These are phyloP conservation scores for Amphimallon solstitiale DNA, from an alignment of 2,888 invertebrate species.

Conservation along the genomic window DNA sequence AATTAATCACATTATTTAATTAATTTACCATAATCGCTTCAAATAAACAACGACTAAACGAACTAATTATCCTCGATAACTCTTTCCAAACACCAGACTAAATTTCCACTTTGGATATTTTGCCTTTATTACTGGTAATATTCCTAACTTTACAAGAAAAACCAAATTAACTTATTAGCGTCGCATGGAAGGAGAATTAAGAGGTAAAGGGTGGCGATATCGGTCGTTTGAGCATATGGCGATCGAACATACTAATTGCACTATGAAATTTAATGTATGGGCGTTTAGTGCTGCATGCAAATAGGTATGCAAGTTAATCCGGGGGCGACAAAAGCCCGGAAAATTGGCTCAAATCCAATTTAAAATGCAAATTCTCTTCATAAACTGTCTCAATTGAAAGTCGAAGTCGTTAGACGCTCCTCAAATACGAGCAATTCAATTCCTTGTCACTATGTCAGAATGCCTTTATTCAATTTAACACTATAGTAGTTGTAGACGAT, in stretches of 20 bases:
- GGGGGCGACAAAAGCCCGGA: conserved; percentile 58
- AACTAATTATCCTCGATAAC: no score
- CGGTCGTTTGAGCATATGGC: conserved; percentile 28
- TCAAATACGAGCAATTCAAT: conserved; percentile 29
- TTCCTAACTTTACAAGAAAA: conserved; percentile 5
- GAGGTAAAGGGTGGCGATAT: not conserved
- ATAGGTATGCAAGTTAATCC: conserved; percentile 46
- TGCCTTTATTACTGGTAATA: not conserved
- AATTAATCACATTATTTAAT: no score
- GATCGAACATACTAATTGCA: conserved; percentile 43
- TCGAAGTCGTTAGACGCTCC: conserved; percentile 46
- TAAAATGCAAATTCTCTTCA: conserved; percentile 58
- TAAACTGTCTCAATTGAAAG: conserved; percentile 52
- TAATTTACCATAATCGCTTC: no score
- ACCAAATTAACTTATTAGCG: conserved; percentile 33
- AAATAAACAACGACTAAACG: no score
- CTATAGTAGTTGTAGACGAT: not conserved
- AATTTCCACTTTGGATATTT: conserved; percentile 11
- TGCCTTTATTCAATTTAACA: conserved; percentile 23
- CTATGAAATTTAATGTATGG: conserved; percentile 45
- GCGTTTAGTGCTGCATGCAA: conserved; percentile 45
- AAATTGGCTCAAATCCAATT: conserved; percentile 60
- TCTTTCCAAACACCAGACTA: not conserved
- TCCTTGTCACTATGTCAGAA: conserved; percentile 10
- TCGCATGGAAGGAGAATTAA: not conserved